Evolutionary conservation across 2,888 invertebrate genomes (phyloP).

Genomic region (Dione juno): DNA sequence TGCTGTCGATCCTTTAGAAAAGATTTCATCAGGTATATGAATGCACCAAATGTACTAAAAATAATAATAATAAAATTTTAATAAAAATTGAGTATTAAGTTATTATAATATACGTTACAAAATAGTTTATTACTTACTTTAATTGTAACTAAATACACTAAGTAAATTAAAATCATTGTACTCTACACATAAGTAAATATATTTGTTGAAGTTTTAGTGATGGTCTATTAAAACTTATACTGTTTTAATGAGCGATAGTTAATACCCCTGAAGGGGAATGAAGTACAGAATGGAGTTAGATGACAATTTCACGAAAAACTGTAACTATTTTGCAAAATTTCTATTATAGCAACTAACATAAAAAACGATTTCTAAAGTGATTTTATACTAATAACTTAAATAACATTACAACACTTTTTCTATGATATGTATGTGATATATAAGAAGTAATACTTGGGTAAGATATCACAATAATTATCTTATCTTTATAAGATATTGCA

Average conservation of each 20-base stretch:
- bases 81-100: neutral
- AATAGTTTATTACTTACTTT: conserved; percentile 3
- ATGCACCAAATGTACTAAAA: conserved; percentile 26
- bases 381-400: conserved; percentile 15
- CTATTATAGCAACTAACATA: conserved; percentile 8
- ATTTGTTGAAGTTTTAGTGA: neutral
- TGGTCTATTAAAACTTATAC: neutral
- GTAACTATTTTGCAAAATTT: neutral
- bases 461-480: conserved; percentile 22
- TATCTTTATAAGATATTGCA: neutral
- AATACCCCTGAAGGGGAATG: neutral
- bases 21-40: conserved; percentile 9
- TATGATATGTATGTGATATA: neutral
- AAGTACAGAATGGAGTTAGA: neutral
- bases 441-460: neutral
- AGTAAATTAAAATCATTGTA: conserved; percentile 5
- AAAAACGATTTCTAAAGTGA: neutral
- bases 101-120: neutral
- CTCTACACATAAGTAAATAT: neutral
- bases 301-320: neutral
- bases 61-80: neutral
- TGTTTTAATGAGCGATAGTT: neutral
- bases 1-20: neutral
- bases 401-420: conserved; percentile 14
- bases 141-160: neutral